Conservation (phyloP, 2,113 vertebrate genomes). For the Cryptoleucopteryx plumbea region DNA sequence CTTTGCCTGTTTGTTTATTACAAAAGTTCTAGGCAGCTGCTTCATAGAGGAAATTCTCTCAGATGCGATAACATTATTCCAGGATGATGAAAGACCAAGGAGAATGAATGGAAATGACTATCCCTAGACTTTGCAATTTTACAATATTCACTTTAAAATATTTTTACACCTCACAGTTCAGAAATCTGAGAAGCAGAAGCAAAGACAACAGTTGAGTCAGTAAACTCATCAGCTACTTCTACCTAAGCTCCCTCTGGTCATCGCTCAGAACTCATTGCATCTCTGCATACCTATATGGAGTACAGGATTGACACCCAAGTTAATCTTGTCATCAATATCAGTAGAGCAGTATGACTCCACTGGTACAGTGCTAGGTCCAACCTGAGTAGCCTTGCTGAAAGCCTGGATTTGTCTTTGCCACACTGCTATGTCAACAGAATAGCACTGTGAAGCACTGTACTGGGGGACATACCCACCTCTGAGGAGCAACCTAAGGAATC, state of each 20-base stretch:
- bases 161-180: background rate
- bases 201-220: background rate
- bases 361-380: background rate
- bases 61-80: background rate
- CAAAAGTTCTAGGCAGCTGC: background rate
- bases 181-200: background rate
- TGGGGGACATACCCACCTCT: background rate
- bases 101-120: background rate
- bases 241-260: background rate
- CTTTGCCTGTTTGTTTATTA: background rate
- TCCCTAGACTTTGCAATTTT: background rate
- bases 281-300: background rate
- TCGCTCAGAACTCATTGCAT: background rate
- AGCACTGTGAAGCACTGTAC: background rate
- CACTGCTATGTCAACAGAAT: fast-evolving
- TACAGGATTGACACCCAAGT: background rate
- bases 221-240: background rate
- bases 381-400: background rate
- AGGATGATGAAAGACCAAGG: background rate
- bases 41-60: background rate
- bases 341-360: background rate
- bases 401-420: background rate
- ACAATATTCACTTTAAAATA: background rate
- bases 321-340: background rate
- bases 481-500: background rate